These are phyloP conservation scores for Oegoconia quadripuncta DNA, from an alignment of 2,888 invertebrate genomes.

Conservation along the genomic window DNA sequence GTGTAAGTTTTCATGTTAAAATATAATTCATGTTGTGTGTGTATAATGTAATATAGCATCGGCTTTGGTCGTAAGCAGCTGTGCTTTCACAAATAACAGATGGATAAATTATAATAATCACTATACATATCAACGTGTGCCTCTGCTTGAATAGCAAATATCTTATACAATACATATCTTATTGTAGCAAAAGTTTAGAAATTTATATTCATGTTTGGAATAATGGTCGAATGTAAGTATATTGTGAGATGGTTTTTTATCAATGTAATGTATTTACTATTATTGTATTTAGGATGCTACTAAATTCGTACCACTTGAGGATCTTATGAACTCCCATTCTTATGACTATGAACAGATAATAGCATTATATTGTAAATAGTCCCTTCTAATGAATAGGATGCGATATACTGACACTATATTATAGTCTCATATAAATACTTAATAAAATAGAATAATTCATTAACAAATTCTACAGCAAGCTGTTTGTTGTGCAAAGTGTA, in stretches of 20 bases:
- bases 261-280: constrained; percentile 64
- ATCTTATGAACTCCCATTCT: constrained; percentile 77
- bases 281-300: constrained; percentile 67
- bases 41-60: constrained; percentile 25
- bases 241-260: constrained; percentile 69
- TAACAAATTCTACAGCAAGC: not conserved
- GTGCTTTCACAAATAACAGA: constrained; percentile 55
- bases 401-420: constrained; percentile 36
- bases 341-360: constrained; percentile 73
- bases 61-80: constrained; percentile 66
- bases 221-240: constrained; percentile 57
- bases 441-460: constrained; percentile 11
- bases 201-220: constrained; percentile 57
- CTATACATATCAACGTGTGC: constrained; percentile 77
- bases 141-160: constrained; percentile 73
- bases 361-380: constrained; percentile 71
- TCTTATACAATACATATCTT: constrained; percentile 75
- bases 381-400: constrained; percentile 57
- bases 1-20: constrained; percentile 13
- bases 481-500: too few species aligned
- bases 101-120: constrained; percentile 50
- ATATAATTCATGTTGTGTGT: constrained; percentile 40
- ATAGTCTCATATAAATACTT: constrained; percentile 47
- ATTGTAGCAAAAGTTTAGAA: constrained; percentile 67
- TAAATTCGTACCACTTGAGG: constrained; percentile 65